Evolutionary conservation across 2,113 vertebrate species (phyloP).

Genomic region (Pedetes capensis): DNA sequence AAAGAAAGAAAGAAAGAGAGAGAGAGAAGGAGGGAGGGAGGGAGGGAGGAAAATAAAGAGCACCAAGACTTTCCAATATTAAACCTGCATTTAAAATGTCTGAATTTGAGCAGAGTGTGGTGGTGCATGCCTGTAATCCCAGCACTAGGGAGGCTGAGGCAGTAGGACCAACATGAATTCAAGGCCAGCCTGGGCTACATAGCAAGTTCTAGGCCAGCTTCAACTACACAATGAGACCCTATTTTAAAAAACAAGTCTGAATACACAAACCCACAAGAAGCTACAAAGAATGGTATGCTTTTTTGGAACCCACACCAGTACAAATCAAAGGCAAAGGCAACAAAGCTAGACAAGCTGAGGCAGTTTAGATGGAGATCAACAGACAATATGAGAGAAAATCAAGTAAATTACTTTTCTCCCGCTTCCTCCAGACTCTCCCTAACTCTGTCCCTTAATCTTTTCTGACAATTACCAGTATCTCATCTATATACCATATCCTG

Average conservation of each 20-base stretch:
- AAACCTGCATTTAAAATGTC: conserved; percentile 20
- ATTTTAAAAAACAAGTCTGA: too few species aligned
- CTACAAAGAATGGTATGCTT: neutral
- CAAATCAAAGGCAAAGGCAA: neutral
- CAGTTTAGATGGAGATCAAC: neutral
- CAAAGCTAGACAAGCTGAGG: neutral
- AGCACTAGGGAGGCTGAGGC: too few species aligned
- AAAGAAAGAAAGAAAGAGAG: too few species aligned
- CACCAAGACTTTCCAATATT: neutral
- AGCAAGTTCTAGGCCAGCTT: too few species aligned
- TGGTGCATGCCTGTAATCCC: too few species aligned
- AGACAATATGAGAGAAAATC: neutral
- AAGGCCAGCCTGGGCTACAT: too few species aligned
- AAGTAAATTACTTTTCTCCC: neutral
- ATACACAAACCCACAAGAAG: conserved; percentile 25
- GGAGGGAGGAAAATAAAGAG: too few species aligned
- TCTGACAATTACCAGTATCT: neutral
- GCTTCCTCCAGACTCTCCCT: neutral
- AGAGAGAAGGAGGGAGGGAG: too few species aligned
- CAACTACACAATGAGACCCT: too few species aligned
- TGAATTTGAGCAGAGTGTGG: too few species aligned
- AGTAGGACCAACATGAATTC: too few species aligned
- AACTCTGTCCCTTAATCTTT: neutral
- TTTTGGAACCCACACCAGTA: neutral
- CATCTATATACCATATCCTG: neutral